Evolutionary conservation across 2,113 vertebrate genomes (phyloP).

Genomic region (Scalopus aquaticus): DNA sequence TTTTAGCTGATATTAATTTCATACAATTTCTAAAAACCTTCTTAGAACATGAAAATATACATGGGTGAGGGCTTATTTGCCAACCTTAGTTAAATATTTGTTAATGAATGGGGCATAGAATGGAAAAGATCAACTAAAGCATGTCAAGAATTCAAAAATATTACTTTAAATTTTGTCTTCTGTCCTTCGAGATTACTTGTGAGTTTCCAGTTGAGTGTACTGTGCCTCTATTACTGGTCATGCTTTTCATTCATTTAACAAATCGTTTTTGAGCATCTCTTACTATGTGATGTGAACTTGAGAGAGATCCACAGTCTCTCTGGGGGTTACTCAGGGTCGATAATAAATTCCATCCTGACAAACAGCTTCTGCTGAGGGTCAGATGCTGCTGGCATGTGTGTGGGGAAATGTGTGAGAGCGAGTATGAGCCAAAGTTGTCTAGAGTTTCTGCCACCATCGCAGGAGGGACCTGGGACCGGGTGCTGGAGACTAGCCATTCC

Average conservation of each 20-base stretch:
- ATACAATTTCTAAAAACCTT: constrained; percentile 3
- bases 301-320: neutral
- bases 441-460: accelerated
- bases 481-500: neutral
- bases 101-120: neutral
- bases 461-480: neutral
- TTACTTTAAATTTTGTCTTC: neutral
- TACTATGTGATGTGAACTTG: neutral
- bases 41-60: neutral
- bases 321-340: neutral
- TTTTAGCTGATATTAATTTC: neutral
- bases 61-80: neutral
- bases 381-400: accelerated
- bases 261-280: neutral
- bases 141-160: neutral
- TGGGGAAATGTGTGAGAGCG: neutral
- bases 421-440: neutral
- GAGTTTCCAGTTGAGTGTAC: neutral
- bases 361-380: neutral
- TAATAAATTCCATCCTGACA: neutral
- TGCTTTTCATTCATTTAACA: neutral
- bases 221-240: neutral
- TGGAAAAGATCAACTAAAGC: neutral
- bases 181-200: neutral
- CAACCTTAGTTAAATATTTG: neutral